Base-by-base conservation (phyloP, 2,113 vertebrate species). In the Ploceus nigricollis region DNA sequence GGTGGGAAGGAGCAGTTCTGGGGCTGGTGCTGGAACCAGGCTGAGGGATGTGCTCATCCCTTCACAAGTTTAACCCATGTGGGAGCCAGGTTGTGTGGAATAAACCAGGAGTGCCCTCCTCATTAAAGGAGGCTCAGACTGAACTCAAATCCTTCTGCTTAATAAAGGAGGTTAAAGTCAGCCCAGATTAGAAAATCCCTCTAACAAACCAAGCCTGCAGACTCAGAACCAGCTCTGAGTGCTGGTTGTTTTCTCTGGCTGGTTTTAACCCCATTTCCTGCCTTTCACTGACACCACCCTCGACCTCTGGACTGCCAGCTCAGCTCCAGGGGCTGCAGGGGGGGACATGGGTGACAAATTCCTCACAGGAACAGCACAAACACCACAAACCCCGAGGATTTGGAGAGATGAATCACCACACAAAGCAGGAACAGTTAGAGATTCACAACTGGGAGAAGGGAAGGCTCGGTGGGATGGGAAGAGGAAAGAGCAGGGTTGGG, bases 121-220 rank as follows among this genome's bases (percentile, higher is more conserved):
- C 54, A 7, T 48, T 58, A 65, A 53, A 30, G 45, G 24, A 91
- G 56, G 70, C 82, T 95, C 40, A 77, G 57, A 57, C 85, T n/a
- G 53, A 87, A 85, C 57, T 53, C 48, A 94, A 88, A 95, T 48
- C 94, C 45, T 90, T 19, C 79, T 86, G 88, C 66, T 94, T 15
- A 58, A 72, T 17, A 60, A 91, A 96, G 30, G 1, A 80, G 88
- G 71, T 72, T 92, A 16, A 88, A 96, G 79, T 45, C 85, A 95
- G 85, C 79, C 90, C 88, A 72, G 88, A 73, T 70, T 15, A 88
- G 71, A 76, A 92, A 90, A 86, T 1, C 75, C 50, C 31, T 20
- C 3, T 5, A 39, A 83, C 5, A 63, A 86, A 89, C 3, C 82
- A 45, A 21, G 20, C 20, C 68, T n/a, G 24, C 21, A 47, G 66